These are phyloP conservation scores for Carollia perspicillata DNA, from an alignment of 2,113 vertebrate genomes.

Conservation along the genomic window DNA sequence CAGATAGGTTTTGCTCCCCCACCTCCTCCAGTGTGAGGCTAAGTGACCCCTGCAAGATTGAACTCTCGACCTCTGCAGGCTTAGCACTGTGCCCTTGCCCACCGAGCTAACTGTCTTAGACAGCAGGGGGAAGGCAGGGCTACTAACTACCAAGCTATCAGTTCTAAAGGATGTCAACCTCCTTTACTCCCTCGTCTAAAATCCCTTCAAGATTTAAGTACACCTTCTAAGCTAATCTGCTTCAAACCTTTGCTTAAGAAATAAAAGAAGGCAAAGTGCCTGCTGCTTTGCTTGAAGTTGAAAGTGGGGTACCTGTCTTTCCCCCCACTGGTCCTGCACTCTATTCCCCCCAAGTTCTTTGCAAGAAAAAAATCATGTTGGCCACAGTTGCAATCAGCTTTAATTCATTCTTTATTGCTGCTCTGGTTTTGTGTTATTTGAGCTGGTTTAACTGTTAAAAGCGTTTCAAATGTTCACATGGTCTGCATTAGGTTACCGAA, in stretches of 20 bases:
- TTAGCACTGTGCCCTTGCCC: not conserved
- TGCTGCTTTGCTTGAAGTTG: constrained; percentile 68
- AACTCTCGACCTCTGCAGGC: constrained; percentile 56
- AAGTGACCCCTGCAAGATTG: not conserved
- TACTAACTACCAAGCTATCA: constrained; percentile 48
- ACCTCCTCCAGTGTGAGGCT: not conserved
- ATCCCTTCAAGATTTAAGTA: constrained; percentile 65
- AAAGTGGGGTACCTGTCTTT: constrained; percentile 62
- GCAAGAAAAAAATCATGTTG: constrained; percentile 77
- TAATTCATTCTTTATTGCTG: constrained; percentile 91
- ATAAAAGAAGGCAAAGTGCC: constrained; percentile 68
- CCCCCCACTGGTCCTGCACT: constrained; percentile 3
- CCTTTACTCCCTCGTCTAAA: constrained; percentile 47
- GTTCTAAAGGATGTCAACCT: constrained; percentile 59
- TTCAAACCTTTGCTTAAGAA: constrained; percentile 77
- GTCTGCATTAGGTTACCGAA: constrained; percentile 88
- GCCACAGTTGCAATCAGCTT: constrained; percentile 86
- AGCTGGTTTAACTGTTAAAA: constrained; percentile 88
- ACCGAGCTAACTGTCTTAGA: not conserved
- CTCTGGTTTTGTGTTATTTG: constrained; percentile 89
- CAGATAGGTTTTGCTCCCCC: not conserved
- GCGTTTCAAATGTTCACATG: constrained; percentile 89
- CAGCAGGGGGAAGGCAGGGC: constrained; percentile 42
- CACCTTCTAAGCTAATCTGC: constrained; percentile 71
- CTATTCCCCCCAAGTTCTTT: constrained; percentile 69